These are phyloP conservation scores for Puntigrus tetrazona DNA, from an alignment of 2,113 vertebrate species.

Conservation along the genomic window DNA sequence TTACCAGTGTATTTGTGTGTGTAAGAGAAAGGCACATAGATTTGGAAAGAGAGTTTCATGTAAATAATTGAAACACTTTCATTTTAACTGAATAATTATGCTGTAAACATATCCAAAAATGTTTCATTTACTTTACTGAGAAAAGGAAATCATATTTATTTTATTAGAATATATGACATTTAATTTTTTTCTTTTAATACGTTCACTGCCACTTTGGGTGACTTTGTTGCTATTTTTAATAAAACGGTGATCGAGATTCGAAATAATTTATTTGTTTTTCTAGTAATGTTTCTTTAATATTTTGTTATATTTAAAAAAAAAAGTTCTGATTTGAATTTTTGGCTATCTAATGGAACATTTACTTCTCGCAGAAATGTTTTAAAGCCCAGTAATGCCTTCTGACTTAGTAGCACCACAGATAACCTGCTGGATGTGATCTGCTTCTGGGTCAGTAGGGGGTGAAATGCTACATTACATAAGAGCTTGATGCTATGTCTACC, in stretches of 20 bases:
- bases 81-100: neutral
- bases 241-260: too few species aligned
- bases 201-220: neutral
- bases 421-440: slow-evolving; percentile 60
- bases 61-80: neutral
- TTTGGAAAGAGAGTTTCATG: neutral
- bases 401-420: neutral
- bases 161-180: neutral
- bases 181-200: neutral
- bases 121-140: neutral
- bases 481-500: neutral
- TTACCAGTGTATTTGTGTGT: neutral
- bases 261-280: too few species aligned
- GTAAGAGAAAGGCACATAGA: neutral
- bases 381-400: neutral
- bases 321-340: neutral
- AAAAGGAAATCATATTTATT: too few species aligned
- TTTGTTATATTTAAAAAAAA: too few species aligned
- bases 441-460: neutral
- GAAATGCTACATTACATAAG: slow-evolving; percentile 28
- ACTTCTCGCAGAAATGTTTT: neutral
- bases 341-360: neutral
- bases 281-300: too few species aligned
- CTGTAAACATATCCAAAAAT: neutral
- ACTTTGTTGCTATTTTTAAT: too few species aligned